phyloP scores from a whole-genome alignment of 1,140 invertebrate genomes.

The Lepidurus couesii region DNA sequence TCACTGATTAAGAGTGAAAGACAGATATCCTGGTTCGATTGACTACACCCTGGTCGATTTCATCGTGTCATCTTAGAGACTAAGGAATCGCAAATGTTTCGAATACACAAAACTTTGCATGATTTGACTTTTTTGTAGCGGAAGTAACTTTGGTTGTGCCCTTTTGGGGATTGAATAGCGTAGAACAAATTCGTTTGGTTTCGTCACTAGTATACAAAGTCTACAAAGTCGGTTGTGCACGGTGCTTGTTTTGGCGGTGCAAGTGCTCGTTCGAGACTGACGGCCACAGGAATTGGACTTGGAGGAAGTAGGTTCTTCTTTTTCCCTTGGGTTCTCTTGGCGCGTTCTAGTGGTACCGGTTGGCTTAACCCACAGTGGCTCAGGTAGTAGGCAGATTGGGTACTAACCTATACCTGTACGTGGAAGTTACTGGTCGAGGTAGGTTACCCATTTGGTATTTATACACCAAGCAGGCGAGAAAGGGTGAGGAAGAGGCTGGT shows the following conservation, averaged over 20 bases:
- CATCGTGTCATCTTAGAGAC: background rate
- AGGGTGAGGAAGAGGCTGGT: too few relatives aligned
- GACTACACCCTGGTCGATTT: background rate
- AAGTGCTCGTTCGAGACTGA: background rate
- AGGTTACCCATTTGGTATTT: background rate
- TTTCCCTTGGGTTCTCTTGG: background rate
- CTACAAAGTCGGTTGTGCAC: too few relatives aligned
- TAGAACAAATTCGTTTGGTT: too few relatives aligned
- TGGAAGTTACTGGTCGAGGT: background rate
- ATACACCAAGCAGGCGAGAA: background rate
- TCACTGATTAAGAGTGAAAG: constrained; percentile 7
- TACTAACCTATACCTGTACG: background rate
- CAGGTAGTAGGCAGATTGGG: background rate
- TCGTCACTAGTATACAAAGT: too few relatives aligned
- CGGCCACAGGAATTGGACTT: background rate
- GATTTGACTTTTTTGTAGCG: constrained; percentile 4
- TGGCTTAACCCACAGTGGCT: background rate
- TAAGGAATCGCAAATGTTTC: background rate
- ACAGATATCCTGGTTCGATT: background rate
- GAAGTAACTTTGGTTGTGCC: background rate
- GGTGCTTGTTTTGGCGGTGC: background rate
- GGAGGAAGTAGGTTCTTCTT: background rate
- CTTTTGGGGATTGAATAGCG: background rate
- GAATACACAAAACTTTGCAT: background rate
- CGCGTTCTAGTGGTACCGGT: background rate